Conservation (phyloP, 2,888 invertebrate genomes). For the Netelia melanura region DNA sequence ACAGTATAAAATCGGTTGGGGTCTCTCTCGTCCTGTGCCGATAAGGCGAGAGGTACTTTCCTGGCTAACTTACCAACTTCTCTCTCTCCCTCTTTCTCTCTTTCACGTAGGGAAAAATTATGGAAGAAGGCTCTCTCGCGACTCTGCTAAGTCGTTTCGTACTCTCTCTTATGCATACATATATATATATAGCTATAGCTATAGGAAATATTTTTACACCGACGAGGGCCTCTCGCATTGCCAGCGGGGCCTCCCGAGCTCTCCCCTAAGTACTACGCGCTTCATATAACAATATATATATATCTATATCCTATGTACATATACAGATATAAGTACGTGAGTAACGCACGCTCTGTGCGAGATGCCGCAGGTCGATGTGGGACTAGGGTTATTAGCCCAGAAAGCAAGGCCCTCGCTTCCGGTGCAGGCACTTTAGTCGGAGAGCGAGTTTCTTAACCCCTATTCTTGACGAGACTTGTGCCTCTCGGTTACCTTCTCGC, state of each 20-base stretch:
- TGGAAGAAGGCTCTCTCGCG: slow-evolving; percentile 36
- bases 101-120: slow-evolving; percentile 54
- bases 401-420: slow-evolving; percentile 85
- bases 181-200: not conserved
- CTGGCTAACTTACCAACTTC: slow-evolving; percentile 35
- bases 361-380: slow-evolving; percentile 81
- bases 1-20: slow-evolving; percentile 80
- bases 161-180: slow-evolving; percentile 19
- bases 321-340: slow-evolving; percentile 17
- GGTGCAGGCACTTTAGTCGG: slow-evolving; percentile 83
- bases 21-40: slow-evolving; percentile 75
- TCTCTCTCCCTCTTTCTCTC: slow-evolving; percentile 3
- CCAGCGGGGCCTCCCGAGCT: slow-evolving; percentile 27
- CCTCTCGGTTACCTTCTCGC: slow-evolving; percentile 5
- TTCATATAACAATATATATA: not conserved
- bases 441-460: slow-evolving; percentile 85
- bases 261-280: not conserved
- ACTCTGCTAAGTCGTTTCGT: slow-evolving; percentile 43
- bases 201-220: slow-evolving; percentile 22
- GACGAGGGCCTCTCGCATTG: slow-evolving; percentile 39
- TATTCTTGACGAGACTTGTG: slow-evolving; percentile 76
- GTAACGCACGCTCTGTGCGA: slow-evolving; percentile 43
- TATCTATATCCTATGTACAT: slow-evolving; percentile 18
- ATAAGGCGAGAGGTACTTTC: slow-evolving; percentile 75
- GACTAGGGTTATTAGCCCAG: slow-evolving; percentile 85